These are phyloP conservation scores for Pseudeuparius sepicola DNA, from an alignment of 2,888 invertebrate species.

Conservation along the genomic window DNA sequence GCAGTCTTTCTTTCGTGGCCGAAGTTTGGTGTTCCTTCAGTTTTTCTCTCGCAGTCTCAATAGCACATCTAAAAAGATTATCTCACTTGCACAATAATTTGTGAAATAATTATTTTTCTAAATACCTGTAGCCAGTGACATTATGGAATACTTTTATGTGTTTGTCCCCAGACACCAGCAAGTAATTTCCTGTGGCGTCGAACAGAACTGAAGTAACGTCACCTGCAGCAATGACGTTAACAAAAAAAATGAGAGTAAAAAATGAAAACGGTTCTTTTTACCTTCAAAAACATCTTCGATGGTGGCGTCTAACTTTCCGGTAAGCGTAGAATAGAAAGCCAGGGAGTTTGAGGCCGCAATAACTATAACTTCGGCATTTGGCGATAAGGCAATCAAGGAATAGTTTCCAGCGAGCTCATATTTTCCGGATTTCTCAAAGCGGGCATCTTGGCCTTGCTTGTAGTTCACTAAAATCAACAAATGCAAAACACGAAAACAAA, in stretches of 20 bases:
- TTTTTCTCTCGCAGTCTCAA: conserved; percentile 41
- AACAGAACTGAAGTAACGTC: conserved; percentile 59
- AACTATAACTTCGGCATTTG: conserved; percentile 67
- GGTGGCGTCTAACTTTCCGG: conserved; percentile 53
- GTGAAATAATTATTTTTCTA: no score
- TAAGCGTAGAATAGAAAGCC: conserved; percentile 59
- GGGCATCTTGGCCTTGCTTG: conserved; percentile 66
- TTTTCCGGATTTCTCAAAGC: conserved; percentile 54
- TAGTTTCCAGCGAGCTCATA: conserved; percentile 47
- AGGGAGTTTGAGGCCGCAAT: conserved; percentile 55
- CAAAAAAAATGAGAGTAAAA: conserved; percentile 2
- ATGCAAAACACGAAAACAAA: conserved; percentile 6
- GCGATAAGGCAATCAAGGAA: conserved; percentile 62
- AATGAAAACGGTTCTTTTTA: conserved; percentile 28
- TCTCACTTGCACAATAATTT: no score
- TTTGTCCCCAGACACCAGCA: conserved; percentile 65
- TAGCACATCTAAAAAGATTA: no score
- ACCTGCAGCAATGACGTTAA: conserved; percentile 45
- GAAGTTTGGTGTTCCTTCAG: conserved; percentile 52
- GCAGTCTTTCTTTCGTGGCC: conserved; percentile 67
- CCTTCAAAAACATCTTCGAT: conserved; percentile 57
- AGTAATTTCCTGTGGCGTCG: conserved; percentile 62
- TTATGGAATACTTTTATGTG: conserved; percentile 73
- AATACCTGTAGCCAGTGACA: conserved; percentile 54
- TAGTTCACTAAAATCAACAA: conserved; percentile 58